A percentile compares a stretch with the other conserved stretches of the same genome.
These are phyloP conservation scores for Prosopocoilus inquinatus DNA, from an alignment of 2,888 invertebrate species.

Conservation along the genomic window DNA sequence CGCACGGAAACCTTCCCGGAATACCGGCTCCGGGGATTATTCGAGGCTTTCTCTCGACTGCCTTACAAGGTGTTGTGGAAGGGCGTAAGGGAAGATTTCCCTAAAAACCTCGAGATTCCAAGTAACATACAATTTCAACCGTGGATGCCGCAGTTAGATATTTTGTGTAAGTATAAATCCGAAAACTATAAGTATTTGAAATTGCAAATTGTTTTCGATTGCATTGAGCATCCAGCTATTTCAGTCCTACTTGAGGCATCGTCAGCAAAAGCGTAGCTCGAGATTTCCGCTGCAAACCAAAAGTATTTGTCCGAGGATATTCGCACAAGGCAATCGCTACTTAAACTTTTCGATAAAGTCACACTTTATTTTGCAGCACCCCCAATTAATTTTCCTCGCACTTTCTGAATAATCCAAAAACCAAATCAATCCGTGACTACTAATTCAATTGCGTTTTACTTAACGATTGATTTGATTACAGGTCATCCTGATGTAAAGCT, in stretches of 20 bases:
- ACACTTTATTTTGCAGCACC: too few species aligned
- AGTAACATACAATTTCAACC: conserved; percentile 54
- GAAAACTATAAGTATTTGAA: neutral
- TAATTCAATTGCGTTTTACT: too few species aligned
- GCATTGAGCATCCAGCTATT: too few species aligned
- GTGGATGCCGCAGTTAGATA: conserved; percentile 58
- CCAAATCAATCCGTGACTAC: too few species aligned
- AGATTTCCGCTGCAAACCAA: too few species aligned
- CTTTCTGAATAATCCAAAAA: too few species aligned
- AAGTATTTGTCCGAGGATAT: too few species aligned
- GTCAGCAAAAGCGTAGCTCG: too few species aligned
- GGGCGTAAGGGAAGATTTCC: conserved; percentile 51
- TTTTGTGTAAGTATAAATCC: conserved; percentile 53
- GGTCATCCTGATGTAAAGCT: conserved; percentile 48
- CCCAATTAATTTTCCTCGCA: too few species aligned
- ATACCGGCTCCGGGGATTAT: conserved; percentile 51
- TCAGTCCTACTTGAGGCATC: too few species aligned
- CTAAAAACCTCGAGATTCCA: conserved; percentile 47
- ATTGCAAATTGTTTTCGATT: neutral
- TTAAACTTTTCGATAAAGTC: too few species aligned
- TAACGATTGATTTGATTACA: conserved; percentile 23
- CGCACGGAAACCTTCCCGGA: conserved; percentile 55
- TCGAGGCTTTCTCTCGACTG: conserved; percentile 53
- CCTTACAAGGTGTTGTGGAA: conserved; percentile 57
- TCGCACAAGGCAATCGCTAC: too few species aligned